Evolutionary conservation across 2,888 invertebrate genomes (phyloP).

Genomic region (Lasioglossum zephyrum): DNA sequence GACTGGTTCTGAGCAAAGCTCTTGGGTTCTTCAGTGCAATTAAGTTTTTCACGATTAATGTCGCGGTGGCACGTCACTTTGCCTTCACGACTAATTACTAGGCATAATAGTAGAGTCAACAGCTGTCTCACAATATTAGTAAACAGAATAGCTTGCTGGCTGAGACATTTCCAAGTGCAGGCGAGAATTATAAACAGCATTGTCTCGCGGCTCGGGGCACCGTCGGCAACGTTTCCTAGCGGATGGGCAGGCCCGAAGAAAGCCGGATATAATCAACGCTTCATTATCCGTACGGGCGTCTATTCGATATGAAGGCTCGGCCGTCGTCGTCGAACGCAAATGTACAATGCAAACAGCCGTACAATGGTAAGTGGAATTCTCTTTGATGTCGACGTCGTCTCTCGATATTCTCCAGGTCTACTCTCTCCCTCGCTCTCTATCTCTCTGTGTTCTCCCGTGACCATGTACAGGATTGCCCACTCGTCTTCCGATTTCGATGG

Average conservation of each 20-base stretch:
- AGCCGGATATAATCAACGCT: conserved; percentile 36
- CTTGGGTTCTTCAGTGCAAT: not conserved
- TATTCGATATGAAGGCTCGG: conserved; percentile 16
- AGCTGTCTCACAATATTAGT: not conserved
- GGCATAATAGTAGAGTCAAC: not conserved
- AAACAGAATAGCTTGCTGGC: not conserved
- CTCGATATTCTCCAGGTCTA: conserved; percentile 67
- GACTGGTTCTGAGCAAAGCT: too few species aligned
- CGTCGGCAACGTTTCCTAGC: not conserved
- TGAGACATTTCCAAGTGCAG: not conserved
- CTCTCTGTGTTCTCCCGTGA: conserved; percentile 39
- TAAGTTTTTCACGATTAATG: not conserved
- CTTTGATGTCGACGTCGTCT: conserved; percentile 66
- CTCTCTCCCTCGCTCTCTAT: conserved; percentile 11
- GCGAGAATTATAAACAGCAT: conserved; percentile 6
- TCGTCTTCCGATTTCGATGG: conserved; percentile 72
- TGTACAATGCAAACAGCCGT: conserved; percentile 66
- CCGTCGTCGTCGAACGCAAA: conserved; percentile 56
- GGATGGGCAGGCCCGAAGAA: not conserved
- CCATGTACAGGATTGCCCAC: conserved; percentile 67
- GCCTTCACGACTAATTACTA: not conserved
- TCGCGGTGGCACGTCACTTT: too few species aligned
- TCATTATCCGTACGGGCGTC: conserved; percentile 32
- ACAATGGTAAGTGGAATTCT: conserved; percentile 68
- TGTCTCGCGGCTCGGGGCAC: not conserved